phyloP scores from a whole-genome alignment of 1,140 invertebrate genomes.

The Stenopsyche tienmushanensis region DNA sequence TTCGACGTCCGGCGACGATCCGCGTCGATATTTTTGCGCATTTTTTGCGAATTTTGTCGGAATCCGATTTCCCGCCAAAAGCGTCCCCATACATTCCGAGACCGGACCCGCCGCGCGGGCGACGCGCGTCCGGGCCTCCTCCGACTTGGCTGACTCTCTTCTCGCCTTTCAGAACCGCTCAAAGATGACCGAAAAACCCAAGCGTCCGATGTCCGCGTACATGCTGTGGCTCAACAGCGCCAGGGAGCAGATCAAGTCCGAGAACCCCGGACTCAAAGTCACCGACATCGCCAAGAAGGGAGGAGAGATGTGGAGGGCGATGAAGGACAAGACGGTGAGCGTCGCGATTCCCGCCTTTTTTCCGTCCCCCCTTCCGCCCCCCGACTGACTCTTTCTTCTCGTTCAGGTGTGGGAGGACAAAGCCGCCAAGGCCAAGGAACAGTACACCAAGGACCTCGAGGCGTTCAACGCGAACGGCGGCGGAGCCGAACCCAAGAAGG shows the following conservation, averaged over 20 bases:
- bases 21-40: constrained; percentile 9
- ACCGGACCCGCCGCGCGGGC: not conserved
- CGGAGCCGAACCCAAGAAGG: constrained; percentile 54
- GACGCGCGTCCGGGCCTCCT: not conserved
- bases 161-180: not conserved
- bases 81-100: constrained; percentile 17
- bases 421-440: constrained; percentile 80
- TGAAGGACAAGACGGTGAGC: constrained; percentile 78
- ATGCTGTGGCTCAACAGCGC: constrained; percentile 87
- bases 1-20: constrained; percentile 9
- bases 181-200: constrained; percentile 82
- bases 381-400: constrained; percentile 25
- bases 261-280: constrained; percentile 77
- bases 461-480: constrained; percentile 75
- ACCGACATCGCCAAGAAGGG: constrained; percentile 85
- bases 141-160: not conserved
- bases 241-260: constrained; percentile 76
- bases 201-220: constrained; percentile 81
- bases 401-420: constrained; percentile 85
- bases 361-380: not conserved
- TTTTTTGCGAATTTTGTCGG: not conserved
- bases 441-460: constrained; percentile 83
- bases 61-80: constrained; percentile 42
- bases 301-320: constrained; percentile 81
- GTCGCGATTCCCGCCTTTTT: constrained; percentile 5